phyloP scores from a whole-genome alignment of 2,113 vertebrate species.

The Nasalis larvatus region DNA sequence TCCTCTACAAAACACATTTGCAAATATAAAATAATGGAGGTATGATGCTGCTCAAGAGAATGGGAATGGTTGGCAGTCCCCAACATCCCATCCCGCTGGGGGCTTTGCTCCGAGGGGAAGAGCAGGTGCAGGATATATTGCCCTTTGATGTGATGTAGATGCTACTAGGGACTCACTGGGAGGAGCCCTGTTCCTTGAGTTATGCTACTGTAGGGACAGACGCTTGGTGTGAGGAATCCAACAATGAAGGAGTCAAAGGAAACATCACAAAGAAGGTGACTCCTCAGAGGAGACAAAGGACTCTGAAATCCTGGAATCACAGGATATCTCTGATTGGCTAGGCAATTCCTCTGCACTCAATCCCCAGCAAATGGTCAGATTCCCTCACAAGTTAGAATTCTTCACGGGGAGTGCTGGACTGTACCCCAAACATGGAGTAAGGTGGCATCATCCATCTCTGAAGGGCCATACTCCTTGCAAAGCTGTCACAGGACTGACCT shows the following conservation, averaged over 20 bases:
- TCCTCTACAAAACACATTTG: background rate
- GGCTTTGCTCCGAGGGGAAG: background rate
- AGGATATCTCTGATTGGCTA: background rate
- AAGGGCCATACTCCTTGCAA: background rate
- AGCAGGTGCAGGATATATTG: background rate
- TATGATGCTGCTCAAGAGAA: background rate
- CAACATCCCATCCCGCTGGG: background rate
- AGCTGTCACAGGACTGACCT: background rate
- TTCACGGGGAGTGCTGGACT: background rate
- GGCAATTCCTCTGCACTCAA: background rate
- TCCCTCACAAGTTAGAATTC: background rate
- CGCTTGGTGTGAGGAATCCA: background rate
- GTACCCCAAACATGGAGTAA: background rate
- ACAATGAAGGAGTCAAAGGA: background rate
- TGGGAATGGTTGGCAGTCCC: background rate
- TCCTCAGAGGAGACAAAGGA: background rate
- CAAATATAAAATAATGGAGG: background rate
- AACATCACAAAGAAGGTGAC: background rate
- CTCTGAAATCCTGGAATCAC: background rate
- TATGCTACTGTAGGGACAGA: background rate
- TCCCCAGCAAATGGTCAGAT: background rate
- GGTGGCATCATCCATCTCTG: background rate
- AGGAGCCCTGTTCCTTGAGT: background rate
- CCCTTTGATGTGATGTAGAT: background rate
- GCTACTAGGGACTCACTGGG: background rate